These are phyloP conservation scores for Oscarella lobularis DNA, from an alignment of 37 sponge, comb jelly and placozoan genomes.

Conservation along the genomic window DNA sequence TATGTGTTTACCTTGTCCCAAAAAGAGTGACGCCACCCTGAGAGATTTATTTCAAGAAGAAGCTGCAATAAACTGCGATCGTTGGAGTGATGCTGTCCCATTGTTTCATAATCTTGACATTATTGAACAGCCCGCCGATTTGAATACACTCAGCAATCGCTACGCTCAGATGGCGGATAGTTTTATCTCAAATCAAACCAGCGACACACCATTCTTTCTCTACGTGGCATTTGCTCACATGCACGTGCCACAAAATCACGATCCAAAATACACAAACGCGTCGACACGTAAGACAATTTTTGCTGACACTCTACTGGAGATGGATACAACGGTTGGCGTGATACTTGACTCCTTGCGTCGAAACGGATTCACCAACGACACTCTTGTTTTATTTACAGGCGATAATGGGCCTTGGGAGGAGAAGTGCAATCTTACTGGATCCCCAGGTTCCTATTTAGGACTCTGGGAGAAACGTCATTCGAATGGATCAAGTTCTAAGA, in stretches of 20 bases:
- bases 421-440: slow-evolving; percentile 18
- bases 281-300: not conserved
- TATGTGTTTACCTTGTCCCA: slow-evolving; percentile 3
- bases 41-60: not conserved
- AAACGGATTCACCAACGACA: not conserved
- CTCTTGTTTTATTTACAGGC: not conserved
- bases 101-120: slow-evolving; percentile 13
- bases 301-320: not conserved
- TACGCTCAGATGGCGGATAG: too few species aligned
- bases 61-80: not conserved
- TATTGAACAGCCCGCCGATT: slow-evolving; percentile 18
- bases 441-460: slow-evolving; percentile 4
- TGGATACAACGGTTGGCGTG: not conserved
- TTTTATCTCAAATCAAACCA: too few species aligned
- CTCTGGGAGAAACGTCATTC: slow-evolving; percentile 5
- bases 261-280: not conserved
- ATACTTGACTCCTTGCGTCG: not conserved
- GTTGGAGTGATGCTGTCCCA: slow-evolving; percentile 9
- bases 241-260: not conserved
- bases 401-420: slow-evolving; percentile 19
- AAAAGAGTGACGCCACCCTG: not conserved
- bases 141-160: slow-evolving; percentile 7
- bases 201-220: too few species aligned
- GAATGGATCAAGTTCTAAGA: slow-evolving; percentile 7
- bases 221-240: too few species aligned